Base-by-base conservation (phyloP, 92 coral and sea anemone genomes). In the Bergia puertoricense region DNA sequence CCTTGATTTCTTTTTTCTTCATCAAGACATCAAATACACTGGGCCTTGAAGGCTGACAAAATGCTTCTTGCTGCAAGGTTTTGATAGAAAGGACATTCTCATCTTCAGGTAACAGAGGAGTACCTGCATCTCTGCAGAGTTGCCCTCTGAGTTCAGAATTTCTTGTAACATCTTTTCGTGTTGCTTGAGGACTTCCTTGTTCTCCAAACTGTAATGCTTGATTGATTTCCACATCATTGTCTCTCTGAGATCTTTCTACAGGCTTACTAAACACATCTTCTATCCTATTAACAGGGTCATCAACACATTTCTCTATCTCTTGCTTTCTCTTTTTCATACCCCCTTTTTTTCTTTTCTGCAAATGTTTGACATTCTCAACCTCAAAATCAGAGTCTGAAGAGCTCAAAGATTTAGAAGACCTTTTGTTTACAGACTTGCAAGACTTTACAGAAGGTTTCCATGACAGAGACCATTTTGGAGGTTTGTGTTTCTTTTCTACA, bases 1-100 rank as follows among this genome's bases (percentile, higher is more conserved):
- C 79, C 68, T 84, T 71, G n/a, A 10, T 41, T 62, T 62, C 85
- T 48, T 90, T 88, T 69, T 92, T 93, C 69, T 77, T 90, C 98
- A 95, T 95, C 76, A 95, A 82, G 48, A 93, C 74, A 80, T 93
- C 94, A 93, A 94, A 94, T 11, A 91, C 96, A 93, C 90, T 90
- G 54, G 93, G 88, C 4, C 89, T 85, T 14, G 48, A 68, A 46
- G 13, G 37, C 2, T 40, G 7, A 23, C 42, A 43, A 38, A 39
- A 5, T 44, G 30, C 22, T 83, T 83, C 77, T n/a, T 46, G 54
- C 11, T 73, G 37, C 0, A 37, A 16, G 22, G 44, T 48, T 69
- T 68, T 83, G 38, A 48, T 13, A 15, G 39, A 11, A 56, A 57
- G 30, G 30, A 30, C 14, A 9, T 56, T 6, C 23, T 13, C 39